Evolutionary conservation across 1,140 invertebrate genomes (phyloP), one percentile per base, ranked within the genome.

Genomic region (Bradysia coprophila): DNA sequence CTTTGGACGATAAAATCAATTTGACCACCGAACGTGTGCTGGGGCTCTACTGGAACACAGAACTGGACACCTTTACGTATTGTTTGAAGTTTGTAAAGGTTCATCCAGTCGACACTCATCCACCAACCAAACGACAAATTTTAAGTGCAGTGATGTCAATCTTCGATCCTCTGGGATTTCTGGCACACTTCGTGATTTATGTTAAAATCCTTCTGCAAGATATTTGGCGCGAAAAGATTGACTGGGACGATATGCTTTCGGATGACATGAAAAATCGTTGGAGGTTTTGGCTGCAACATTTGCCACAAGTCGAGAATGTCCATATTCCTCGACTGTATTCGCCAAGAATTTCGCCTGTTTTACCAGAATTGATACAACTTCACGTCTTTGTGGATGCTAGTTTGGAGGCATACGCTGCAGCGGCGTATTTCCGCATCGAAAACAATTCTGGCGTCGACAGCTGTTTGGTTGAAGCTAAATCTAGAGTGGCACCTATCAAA

Each of bases 401-500:
- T n/a, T 18, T 32, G 23, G 20, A 21, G 3, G 38, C 38, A 3
- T 40, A 34, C 22, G 38, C 41, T n/a, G 36, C 42, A 2, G 39
- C 39, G 6, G 19, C 36, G 1, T 43, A 37, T 31, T 20, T 40
- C 10, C 11, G 41, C 33, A 43, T 46, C 18, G 32, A 41, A 41
- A 9, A 33, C 18, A 19, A 20, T 9, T 20, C 19, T n/a, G 36
- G 31, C 33, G 37, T 40, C 11, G n/a, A 31, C 13, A n/a, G 22
- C 32, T 9, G 21, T 3, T 23, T 48, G 21, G 41, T 45, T 20
- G 38, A 36, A 15, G 48, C 48, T n/a, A 64, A 61, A 43, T 43
- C 53, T 0, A 48, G 52, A 41, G 59, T 64, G 1, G 51, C 62
- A 0, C 59, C 60, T 10, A 5, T 59, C 9, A 56, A 55, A 40